Evolutionary conservation across 2,113 vertebrate genomes (phyloP).

Genomic region (Crotophaga sulcirostris): DNA sequence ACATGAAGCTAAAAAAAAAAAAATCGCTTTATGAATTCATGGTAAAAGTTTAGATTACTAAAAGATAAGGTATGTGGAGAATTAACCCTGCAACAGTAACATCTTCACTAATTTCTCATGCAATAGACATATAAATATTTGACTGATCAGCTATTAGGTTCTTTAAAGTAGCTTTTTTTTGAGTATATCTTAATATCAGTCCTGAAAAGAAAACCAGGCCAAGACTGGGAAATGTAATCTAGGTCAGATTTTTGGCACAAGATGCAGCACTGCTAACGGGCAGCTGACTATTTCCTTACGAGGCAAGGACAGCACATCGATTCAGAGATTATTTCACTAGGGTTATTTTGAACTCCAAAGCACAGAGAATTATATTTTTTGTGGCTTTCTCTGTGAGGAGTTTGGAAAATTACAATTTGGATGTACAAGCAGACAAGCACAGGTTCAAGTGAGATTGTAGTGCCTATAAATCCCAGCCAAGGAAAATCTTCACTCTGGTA

Average conservation of each 20-base stretch:
- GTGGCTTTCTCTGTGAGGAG: background rate
- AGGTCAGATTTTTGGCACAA: background rate
- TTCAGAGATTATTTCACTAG: background rate
- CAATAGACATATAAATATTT: background rate
- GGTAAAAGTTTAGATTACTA: background rate
- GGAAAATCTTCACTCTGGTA: background rate
- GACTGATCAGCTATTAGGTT: background rate
- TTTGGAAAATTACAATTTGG: background rate
- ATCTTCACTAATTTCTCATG: background rate
- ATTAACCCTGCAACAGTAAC: background rate
- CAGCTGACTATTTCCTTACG: background rate
- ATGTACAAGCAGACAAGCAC: background rate
- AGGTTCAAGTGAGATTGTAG: fast-evolving
- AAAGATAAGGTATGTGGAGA: background rate
- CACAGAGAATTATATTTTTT: background rate
- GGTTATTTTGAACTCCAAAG: background rate
- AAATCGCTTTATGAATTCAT: background rate
- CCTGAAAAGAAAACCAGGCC: background rate
- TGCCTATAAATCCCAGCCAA: background rate
- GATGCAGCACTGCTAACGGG: background rate
- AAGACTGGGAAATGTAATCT: background rate
- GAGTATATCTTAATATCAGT: background rate
- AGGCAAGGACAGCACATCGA: background rate
- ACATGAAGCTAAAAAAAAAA: background rate
- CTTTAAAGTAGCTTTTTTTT: background rate